A percentile compares a stretch with the other conserved stretches of the same genome.
Conservation (phyloP, 1,140 invertebrate genomes). For the Pissodes strobi region DNA sequence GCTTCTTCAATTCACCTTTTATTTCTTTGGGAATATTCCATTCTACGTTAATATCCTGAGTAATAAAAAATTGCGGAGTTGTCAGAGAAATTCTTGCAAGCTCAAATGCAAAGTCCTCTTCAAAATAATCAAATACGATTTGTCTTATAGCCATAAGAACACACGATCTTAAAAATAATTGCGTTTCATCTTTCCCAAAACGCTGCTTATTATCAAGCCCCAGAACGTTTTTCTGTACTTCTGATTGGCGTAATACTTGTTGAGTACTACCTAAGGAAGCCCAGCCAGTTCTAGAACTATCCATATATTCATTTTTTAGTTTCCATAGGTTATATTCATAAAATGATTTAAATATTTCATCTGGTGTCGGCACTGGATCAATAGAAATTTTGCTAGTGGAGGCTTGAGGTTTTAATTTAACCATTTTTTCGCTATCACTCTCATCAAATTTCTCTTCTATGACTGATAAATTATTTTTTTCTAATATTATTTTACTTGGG, state of each 20-base stretch:
- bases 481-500: not conserved
- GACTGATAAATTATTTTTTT: not conserved
- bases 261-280: constrained; percentile 3
- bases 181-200: not conserved
- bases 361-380: not conserved
- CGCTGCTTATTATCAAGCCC: not conserved
- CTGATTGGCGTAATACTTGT: not conserved
- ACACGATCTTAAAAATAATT: constrained; percentile 16
- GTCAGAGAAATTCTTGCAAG: constrained; percentile 25
- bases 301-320: constrained; percentile 18
- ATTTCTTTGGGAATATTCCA: constrained; percentile 44
- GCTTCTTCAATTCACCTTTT: constrained; percentile 37
- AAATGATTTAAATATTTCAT: constrained; percentile 25
- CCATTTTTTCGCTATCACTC: not conserved
- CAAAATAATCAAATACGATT: constrained; percentile 34
- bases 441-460: not conserved
- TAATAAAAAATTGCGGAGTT: constrained; percentile 36
- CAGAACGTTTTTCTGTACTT: not conserved
- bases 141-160: constrained; percentile 18
- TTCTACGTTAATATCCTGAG: constrained; percentile 39
- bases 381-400: not conserved
- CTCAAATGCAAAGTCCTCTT: constrained; percentile 36
- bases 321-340: constrained; percentile 26
- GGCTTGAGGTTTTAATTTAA: not conserved
- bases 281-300: constrained; percentile 13